Base-by-base conservation (phyloP, 2,888 invertebrate genomes). In the Sarcophaga carnaria region DNA sequence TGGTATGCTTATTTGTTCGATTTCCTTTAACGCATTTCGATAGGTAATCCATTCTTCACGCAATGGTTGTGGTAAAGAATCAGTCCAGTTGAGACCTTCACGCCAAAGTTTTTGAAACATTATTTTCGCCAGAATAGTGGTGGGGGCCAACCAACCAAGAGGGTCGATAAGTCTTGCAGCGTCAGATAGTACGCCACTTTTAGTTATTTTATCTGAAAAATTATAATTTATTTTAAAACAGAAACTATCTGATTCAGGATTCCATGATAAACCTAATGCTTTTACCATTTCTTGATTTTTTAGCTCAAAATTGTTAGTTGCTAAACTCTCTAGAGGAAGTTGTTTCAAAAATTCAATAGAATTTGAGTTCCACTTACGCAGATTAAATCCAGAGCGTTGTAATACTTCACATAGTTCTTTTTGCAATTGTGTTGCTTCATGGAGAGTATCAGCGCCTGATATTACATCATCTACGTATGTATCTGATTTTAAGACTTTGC, bases 91-190 rank as follows among this genome's bases (percentile, higher is more conserved):
- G 14, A 76, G 27, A 10, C 80, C 80, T 37, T 78, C 81, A 1
- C 78, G 63, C 81, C 78, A 81, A 20, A 81, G 59, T 72, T 64
- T 60, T 70, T 85, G 74, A n/a, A 78, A 85, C n/a, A 78, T 77
- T 17, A 81, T 67, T 77, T 80, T 84, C 10, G 84, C 63, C 20
- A 64, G 12, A 17, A 84, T 75, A 12, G 84, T 84, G 2, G 76
- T 62, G 5, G 79, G 79, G 8, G 84, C 49, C 12, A 84, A 37
- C 80, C 84, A 80, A 8, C 76, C 82, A 14, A 82, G 64, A n/a
- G 71, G 82, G 20, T 80, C 54, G 37, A 72, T 72, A 1, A 72
- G 78, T 22, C 27, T 54, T 1, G 77, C 60, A 1, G 72, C 17
- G 27, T 78, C 78, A 5, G 83, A 66, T n/a, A 66, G 14, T 10